Percentiles rank a stretch among this genome's conserved stretches.
Evolutionary conservation across 2,888 invertebrate genomes (phyloP).

Genomic region (Cerastoderma edule): DNA sequence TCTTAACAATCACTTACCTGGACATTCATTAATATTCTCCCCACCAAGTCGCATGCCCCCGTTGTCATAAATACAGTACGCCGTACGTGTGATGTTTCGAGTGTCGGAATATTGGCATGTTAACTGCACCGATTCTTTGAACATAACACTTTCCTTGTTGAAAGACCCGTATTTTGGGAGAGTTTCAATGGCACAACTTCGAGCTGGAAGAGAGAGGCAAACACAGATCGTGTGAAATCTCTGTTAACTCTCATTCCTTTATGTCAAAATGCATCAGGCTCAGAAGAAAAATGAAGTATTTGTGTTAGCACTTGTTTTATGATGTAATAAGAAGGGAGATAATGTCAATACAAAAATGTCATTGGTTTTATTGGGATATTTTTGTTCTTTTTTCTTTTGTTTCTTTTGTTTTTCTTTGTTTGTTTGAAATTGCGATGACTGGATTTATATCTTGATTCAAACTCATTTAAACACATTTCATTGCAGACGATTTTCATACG

Average conservation of each 20-base stretch:
- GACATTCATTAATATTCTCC: constrained; percentile 42
- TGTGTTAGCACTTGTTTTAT: too few relatives aligned
- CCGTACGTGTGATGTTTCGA: background rate
- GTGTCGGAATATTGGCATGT: constrained; percentile 35
- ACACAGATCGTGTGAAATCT: too few relatives aligned
- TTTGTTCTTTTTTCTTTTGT: background rate
- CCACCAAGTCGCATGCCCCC: constrained; percentile 31
- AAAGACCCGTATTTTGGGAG: constrained; percentile 31
- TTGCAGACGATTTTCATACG: too few relatives aligned
- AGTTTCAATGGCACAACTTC: constrained; percentile 10
- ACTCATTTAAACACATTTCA: too few relatives aligned
- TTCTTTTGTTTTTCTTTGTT: too few relatives aligned
- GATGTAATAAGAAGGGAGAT: too few relatives aligned
- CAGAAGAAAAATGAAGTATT: too few relatives aligned
- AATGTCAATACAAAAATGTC: too few relatives aligned
- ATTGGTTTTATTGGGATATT: background rate
- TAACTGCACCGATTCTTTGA: constrained; percentile 27
- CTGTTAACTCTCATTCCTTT: too few relatives aligned
- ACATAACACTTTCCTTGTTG: constrained; percentile 31
- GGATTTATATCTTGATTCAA: too few relatives aligned
- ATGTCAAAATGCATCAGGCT: too few relatives aligned
- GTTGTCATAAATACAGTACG: constrained; percentile 33
- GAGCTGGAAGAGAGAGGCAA: constrained; percentile 17
- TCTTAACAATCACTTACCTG: constrained; percentile 34
- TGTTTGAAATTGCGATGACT: too few relatives aligned